phyloP scores from a whole-genome alignment of 2,113 vertebrate species.

The Noctilio leporinus region DNA sequence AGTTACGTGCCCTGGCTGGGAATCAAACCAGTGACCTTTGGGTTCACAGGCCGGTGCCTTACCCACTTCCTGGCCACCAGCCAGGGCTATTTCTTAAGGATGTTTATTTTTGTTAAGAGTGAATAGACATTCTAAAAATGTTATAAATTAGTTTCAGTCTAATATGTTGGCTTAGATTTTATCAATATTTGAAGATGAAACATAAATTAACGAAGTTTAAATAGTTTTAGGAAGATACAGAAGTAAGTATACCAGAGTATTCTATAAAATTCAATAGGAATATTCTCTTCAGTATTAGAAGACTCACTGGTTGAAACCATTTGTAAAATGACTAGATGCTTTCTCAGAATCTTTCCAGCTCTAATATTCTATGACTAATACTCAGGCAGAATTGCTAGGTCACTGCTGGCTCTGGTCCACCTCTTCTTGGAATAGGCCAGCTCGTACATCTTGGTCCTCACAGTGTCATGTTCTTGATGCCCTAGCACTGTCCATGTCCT shows the following conservation, averaged over 20 bases:
- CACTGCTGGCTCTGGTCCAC: not conserved
- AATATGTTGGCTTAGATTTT: not conserved
- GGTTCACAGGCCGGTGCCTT: no score
- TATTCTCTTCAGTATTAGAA: slow-evolving; percentile 4
- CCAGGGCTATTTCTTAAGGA: slow-evolving; percentile 9
- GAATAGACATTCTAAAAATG: slow-evolving; percentile 12
- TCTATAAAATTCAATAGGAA: not conserved
- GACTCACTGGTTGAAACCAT: not conserved
- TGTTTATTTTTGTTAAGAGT: slow-evolving; percentile 29
- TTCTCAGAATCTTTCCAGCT: not conserved
- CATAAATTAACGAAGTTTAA: slow-evolving; percentile 30
- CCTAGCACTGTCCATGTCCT: not conserved
- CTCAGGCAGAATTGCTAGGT: not conserved
- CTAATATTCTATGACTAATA: not conserved
- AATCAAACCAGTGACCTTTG: no score
- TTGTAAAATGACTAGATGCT: not conserved
- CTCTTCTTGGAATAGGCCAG: not conserved
- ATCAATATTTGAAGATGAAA: slow-evolving; percentile 16
- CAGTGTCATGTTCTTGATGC: not conserved
- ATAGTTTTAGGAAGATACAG: slow-evolving; percentile 38
- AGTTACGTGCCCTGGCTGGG: no score
- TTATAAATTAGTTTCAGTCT: slow-evolving; percentile 44
- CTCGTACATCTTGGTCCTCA: not conserved
- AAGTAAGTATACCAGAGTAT: not conserved
- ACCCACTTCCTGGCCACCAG: no score